These are phyloP conservation scores for Brachypterus glaber DNA, from an alignment of 2,888 invertebrate genomes.

Conservation along the genomic window DNA sequence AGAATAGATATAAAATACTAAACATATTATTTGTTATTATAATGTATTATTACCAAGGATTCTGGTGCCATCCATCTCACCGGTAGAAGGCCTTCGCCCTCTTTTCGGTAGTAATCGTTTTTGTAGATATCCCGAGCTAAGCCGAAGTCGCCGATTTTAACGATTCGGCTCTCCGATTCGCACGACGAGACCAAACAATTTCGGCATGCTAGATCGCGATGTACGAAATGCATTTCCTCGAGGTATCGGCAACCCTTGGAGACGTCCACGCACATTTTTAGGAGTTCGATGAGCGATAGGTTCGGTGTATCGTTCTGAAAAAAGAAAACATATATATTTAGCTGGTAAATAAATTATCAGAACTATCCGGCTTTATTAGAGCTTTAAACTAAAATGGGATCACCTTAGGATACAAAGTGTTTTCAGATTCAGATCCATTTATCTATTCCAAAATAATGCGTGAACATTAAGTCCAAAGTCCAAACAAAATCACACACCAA, in stretches of 20 bases:
- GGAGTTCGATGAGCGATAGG: constrained; percentile 70
- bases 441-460: too few relatives aligned
- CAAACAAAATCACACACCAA: too few relatives aligned
- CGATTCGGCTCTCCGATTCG: constrained; percentile 61
- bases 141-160: constrained; percentile 97
- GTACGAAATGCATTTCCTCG: constrained; percentile 95
- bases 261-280: constrained; percentile 92
- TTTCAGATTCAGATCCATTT: too few relatives aligned
- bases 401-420: too few relatives aligned
- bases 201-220: constrained; percentile 90
- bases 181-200: constrained; percentile 84
- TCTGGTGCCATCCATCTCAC: constrained; percentile 99
- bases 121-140: constrained; percentile 94
- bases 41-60: too few relatives aligned
- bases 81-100: constrained; percentile 81
- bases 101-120: constrained; percentile 95
- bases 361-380: too few relatives aligned
- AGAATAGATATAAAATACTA: too few relatives aligned
- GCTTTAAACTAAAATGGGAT: too few relatives aligned
- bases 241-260: constrained; percentile 91
- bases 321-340: constrained; percentile 5
- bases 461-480: too few relatives aligned
- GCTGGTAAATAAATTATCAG: constrained; percentile 6
- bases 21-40: too few relatives aligned
- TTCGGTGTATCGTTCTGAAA: constrained; percentile 52